Evolutionary conservation across 1,140 invertebrate genomes (phyloP), one percentile per base, ranked within the genome.

Genomic region (Bombus affinis): DNA sequence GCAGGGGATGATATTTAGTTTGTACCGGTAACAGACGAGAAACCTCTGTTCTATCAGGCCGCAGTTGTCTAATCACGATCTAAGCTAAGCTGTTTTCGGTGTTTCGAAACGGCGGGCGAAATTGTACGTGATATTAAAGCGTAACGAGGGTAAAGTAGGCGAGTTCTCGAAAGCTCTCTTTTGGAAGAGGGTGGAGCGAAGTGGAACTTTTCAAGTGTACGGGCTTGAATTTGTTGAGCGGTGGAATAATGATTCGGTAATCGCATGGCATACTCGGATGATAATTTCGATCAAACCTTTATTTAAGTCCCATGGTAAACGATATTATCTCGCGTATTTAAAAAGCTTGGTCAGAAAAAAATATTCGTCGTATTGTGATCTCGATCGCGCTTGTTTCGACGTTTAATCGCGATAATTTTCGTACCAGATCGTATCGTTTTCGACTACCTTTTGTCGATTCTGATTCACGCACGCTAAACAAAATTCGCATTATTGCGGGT

Each of bases 401-500:
- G 47, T 25, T 39, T 6, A 5, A 15, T 57, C 6, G 15, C 6
- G 39, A 32, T 77, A 39, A 76, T 68, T 83, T 28, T 3, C 25
- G 37, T 15, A 44, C 15, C 53, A 47, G 28, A 5, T 32, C 22
- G 0, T 5, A 28, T 9, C 1, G 78, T 2, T 15, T 44, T 62
- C 53, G 81, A n/a, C 18, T 25, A 15, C 3, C 3, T 6, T 37
- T 42, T 74, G 1, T 13, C 10, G 9, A 59, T 57, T 12, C 9
- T 12, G 6, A 37, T 37, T 18, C 8, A 32, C 35, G 1, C 42
- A 25, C 0, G 12, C 6, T 6, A 37, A 53, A 57, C 15, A 32
- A 18, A 70, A 73, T 77, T 81, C 35, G n/a, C 39, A 62, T 88
- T 85, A 88, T 88, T 73, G 59, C 73, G 3, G 77, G 28, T 28